Evolutionary conservation across 1,140 invertebrate genomes (phyloP), one percentile per base, ranked within the genome.

Genomic region (Diorhabda carinulata): DNA sequence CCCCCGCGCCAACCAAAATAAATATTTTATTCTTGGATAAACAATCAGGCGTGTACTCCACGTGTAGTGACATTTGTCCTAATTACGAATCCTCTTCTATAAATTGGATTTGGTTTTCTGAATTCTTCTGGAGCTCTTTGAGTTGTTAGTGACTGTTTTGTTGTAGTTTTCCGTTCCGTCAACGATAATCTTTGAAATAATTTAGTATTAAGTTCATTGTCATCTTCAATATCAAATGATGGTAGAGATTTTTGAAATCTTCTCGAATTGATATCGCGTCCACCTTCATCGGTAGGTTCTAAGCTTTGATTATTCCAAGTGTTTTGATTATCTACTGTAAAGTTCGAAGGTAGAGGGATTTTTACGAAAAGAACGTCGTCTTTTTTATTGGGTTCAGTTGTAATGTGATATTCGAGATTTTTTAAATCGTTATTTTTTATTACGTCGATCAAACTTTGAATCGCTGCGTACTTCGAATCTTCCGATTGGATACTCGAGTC

Each of bases 361-460:
- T 79, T 77, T 3, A 81, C 78, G 65, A 74, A 76, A 10, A 80
- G 68, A n/a, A 78, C 62, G 58, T 80, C 78, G 42, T 80, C 76
- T 1, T 66, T 10, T 57, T 75, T 78, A 47, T 75, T 74, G 2
- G 78, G 74, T 59, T 77, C 66, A 71, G 79, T 81, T 3, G 70
- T 61, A 62, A 79, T 77, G 70, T 77, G 68, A 64, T 78, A 80
- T 65, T 80, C 72, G 7, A 79, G 64, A 61, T 78, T 78, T 43
- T 78, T 75, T 7, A 77, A 60, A 57, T 78, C 77, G 61, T 79
- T 80, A 7, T 76, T 73, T 62, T 80, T 76, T 4, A 81, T 79
- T 4, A 78, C 70, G 45, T 78, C 66, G 44, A 80, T 79, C 10
- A 81, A 67, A 67, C 75, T 79, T 71, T 78, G 73, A 43, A 81